Conservation (phyloP, 2,888 invertebrate genomes). For the Nebria salina region DNA sequence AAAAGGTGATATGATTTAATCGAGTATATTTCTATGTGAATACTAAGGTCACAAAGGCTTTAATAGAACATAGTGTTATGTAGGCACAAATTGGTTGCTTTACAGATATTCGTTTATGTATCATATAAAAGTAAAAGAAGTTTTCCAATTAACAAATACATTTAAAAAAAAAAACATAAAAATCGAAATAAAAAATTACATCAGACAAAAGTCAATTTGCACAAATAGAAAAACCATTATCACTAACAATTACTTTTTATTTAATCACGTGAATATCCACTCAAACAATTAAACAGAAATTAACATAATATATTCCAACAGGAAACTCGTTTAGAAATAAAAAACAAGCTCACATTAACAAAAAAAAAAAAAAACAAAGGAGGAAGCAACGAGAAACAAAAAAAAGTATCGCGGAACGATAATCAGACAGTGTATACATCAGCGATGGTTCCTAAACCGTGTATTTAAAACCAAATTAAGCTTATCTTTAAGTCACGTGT, state of each 20-base stretch:
- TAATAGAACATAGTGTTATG: too few relatives aligned
- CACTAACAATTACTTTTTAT: neutral
- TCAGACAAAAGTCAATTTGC: neutral
- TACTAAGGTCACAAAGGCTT: too few relatives aligned
- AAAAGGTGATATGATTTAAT: too few relatives aligned
- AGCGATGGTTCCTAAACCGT: conserved; percentile 29
- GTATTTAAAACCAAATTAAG: conserved; percentile 44
- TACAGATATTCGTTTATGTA: too few relatives aligned
- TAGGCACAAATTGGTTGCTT: too few relatives aligned
- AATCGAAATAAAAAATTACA: neutral
- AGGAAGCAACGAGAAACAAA: neutral
- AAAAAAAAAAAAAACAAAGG: neutral
- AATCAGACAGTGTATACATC: neutral
- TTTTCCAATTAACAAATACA: too few relatives aligned
- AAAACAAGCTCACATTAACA: neutral
- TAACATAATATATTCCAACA: neutral
- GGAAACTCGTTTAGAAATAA: neutral
- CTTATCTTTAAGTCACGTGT: conserved; percentile 30
- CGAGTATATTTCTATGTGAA: too few relatives aligned
- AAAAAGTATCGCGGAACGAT: neutral
- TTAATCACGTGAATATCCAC: neutral
- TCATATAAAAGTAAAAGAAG: too few relatives aligned
- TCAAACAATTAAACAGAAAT: neutral
- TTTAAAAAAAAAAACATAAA: too few relatives aligned
- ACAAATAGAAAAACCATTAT: neutral